Evolutionary conservation across 2,888 invertebrate species (phyloP).

Genomic region (Urechis unicinctus): DNA sequence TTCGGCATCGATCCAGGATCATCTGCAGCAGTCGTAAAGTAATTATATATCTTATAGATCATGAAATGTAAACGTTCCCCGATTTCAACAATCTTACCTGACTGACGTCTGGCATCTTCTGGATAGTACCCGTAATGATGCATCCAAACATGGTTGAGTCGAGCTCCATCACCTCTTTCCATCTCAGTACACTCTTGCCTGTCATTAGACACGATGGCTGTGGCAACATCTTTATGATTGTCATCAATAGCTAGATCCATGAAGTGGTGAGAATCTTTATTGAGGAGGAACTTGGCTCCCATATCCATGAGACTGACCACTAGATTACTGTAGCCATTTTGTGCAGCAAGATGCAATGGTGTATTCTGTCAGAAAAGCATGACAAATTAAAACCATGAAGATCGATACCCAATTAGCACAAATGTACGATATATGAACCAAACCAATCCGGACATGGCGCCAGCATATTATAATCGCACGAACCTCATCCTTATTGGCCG

Average conservation of each 20-base stretch:
- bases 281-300: constrained; percentile 56
- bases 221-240: constrained; percentile 76
- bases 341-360: constrained; percentile 76
- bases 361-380: too few relatives aligned
- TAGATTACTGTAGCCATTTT: constrained; percentile 74
- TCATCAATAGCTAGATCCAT: constrained; percentile 86
- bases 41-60: too few relatives aligned
- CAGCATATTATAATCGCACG: too few relatives aligned
- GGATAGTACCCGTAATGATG: constrained; percentile 45
- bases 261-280: constrained; percentile 74
- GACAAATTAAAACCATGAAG: too few relatives aligned
- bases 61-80: not conserved
- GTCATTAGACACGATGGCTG: constrained; percentile 70
- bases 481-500: constrained; percentile 78
- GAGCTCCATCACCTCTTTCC: constrained; percentile 21
- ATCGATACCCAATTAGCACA: too few relatives aligned
- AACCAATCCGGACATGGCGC: too few relatives aligned
- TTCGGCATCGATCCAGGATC: constrained; percentile 39
- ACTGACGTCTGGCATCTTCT: constrained; percentile 48
- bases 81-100: constrained; percentile 28
- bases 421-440: too few relatives aligned
- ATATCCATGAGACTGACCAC: constrained; percentile 71
- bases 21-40: too few relatives aligned
- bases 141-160: constrained; percentile 15
- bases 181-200: constrained; percentile 40